phyloP scores from a whole-genome alignment of 2,113 vertebrate species.

The Sturnira hondurensis region DNA sequence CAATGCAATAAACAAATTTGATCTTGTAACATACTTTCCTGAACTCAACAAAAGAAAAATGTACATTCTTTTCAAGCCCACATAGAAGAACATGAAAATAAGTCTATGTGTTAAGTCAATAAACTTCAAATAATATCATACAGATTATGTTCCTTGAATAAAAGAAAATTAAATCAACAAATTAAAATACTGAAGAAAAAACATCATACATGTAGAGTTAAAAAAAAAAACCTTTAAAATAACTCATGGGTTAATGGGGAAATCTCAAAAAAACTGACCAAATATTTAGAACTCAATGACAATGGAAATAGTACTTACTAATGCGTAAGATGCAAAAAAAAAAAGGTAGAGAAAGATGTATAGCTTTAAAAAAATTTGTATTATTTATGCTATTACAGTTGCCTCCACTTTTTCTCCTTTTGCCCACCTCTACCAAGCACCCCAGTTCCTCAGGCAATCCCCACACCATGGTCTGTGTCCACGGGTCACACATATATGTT shows the following conservation, averaged over 20 bases:
- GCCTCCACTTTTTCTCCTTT: too few relatives aligned
- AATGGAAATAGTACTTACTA: conserved; percentile 45
- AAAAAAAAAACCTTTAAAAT: background rate
- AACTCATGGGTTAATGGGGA: background rate
- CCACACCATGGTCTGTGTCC: too few relatives aligned
- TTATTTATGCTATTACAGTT: too few relatives aligned
- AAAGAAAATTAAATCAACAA: conserved; percentile 16
- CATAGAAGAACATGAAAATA: background rate
- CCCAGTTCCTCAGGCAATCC: too few relatives aligned
- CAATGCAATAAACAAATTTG: background rate
- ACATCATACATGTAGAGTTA: background rate
- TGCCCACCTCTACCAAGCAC: too few relatives aligned
- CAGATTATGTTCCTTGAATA: background rate
- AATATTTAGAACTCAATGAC: conserved; percentile 55
- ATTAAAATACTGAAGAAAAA: background rate
- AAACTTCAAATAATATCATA: conserved; percentile 36
- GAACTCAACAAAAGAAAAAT: background rate
- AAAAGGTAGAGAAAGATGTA: background rate
- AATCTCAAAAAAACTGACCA: conserved; percentile 54
- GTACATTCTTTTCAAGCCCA: background rate
- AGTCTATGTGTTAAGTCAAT: background rate
- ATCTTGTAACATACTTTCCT: background rate
- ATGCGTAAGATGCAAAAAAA: conserved; percentile 17
- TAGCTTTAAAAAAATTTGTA: background rate
- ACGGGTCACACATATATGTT: too few relatives aligned